Percentiles rank a stretch among this genome's conserved stretches.
phyloP scores from a whole-genome alignment of 1,140 invertebrate species.

The Temnothorax curvispinosus region DNA sequence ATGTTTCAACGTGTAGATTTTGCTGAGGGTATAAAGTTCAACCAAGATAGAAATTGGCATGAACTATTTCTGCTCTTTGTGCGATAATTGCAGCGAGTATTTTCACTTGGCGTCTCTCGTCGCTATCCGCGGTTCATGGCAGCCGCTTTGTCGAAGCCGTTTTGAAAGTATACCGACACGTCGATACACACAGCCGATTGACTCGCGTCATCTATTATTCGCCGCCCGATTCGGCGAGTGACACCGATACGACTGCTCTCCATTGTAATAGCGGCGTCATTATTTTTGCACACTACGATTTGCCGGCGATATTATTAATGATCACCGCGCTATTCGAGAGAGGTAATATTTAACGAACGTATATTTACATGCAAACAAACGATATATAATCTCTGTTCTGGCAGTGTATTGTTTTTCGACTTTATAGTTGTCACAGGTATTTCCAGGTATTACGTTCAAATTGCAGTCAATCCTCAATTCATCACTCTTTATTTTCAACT shows the following conservation, averaged over 20 bases:
- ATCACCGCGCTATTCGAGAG: slow-evolving; percentile 23
- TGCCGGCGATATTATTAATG: slow-evolving; percentile 54
- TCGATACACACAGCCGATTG: slow-evolving; percentile 51
- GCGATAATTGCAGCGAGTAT: slow-evolving; percentile 24
- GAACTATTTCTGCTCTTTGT: slow-evolving; percentile 30
- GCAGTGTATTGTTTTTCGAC: slow-evolving; percentile 5
- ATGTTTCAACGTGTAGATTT: not conserved
- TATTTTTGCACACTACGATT: slow-evolving; percentile 54
- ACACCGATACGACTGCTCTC: slow-evolving; percentile 51
- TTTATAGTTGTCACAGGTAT: not conserved
- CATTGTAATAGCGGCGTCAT: slow-evolving; percentile 52
- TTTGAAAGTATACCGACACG: slow-evolving; percentile 47
- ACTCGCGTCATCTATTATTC: slow-evolving; percentile 57
- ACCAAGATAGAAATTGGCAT: slow-evolving; percentile 18
- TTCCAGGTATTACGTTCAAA: not conserved
- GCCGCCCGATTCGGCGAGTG: slow-evolving; percentile 35
- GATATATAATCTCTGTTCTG: slow-evolving; percentile 32
- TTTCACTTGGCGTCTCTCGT: slow-evolving; percentile 43
- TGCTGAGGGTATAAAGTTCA: slow-evolving; percentile 15
- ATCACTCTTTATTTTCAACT: not conserved
- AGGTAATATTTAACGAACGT: slow-evolving; percentile 52
- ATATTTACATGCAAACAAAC: slow-evolving; percentile 40
- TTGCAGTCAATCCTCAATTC: not conserved
- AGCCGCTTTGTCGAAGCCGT: slow-evolving; percentile 41
- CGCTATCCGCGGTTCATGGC: slow-evolving; percentile 43